Evolutionary conservation across 2,888 invertebrate genomes (phyloP).

Genomic region (Pardosa pseudoannulata): DNA sequence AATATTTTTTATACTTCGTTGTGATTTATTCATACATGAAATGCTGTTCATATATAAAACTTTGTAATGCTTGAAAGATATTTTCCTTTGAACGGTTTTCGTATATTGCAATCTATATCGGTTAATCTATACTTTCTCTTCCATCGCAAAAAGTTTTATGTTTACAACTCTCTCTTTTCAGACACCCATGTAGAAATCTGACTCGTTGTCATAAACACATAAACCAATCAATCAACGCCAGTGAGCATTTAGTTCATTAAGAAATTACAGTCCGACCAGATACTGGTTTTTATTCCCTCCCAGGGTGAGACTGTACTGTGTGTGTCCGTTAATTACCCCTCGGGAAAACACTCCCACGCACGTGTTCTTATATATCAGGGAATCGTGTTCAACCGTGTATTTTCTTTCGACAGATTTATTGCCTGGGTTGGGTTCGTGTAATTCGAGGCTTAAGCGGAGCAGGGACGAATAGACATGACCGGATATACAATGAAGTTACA

Average conservation of each 20-base stretch:
- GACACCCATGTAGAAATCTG: no score
- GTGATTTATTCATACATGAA: no score
- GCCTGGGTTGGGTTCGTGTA: not conserved
- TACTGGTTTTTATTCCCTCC: no score
- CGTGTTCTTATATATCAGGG: not conserved
- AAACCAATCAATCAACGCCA: not conserved
- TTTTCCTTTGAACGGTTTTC: no score
- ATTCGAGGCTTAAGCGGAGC: not conserved
- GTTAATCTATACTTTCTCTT: no score
- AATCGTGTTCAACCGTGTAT: not conserved
- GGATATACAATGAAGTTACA: constrained; percentile 2
- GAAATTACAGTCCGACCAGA: not conserved
- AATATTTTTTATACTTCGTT: no score
- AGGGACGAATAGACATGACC: not conserved
- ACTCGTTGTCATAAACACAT: not conserved
- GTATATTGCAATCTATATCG: no score
- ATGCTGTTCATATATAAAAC: no score
- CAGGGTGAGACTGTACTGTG: no score
- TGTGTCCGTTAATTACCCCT: not conserved
- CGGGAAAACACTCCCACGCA: not conserved
- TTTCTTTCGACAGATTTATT: constrained; percentile 1
- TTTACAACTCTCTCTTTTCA: no score
- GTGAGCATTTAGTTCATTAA: not conserved
- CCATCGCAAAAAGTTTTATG: no score
- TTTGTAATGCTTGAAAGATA: no score